phyloP scores from a whole-genome alignment of 2,113 vertebrate species.

The Cichladusa arquata region DNA sequence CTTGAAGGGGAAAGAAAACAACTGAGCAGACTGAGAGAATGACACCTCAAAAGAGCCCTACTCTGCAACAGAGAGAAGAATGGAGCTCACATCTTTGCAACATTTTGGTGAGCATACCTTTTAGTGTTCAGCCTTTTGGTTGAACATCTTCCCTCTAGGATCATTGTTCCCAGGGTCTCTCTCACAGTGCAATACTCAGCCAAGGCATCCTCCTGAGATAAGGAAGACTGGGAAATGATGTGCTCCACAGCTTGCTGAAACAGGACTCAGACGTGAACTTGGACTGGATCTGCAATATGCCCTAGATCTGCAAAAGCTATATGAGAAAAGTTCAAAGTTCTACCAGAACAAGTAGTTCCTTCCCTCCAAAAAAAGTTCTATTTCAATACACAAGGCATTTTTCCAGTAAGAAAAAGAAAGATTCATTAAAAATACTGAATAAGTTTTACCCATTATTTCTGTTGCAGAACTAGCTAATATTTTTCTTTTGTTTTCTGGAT shows the following conservation, averaged over 20 bases:
- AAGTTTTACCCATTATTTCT: not conserved
- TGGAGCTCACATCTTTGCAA: not conserved
- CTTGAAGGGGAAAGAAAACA: not conserved
- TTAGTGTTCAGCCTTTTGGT: too few relatives aligned
- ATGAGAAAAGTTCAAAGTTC: not conserved
- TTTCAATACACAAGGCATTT: not conserved
- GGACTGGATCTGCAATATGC: not conserved
- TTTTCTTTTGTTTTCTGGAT: not conserved
- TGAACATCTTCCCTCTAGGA: not conserved
- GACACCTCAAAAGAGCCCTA: not conserved
- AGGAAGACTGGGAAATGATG: not conserved
- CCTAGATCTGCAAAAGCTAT: not conserved
- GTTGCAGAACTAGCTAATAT: not conserved
- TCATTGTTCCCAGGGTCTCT: not conserved
- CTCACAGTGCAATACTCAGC: not conserved
- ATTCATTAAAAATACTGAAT: not conserved
- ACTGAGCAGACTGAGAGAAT: not conserved
- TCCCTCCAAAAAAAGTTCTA: not conserved
- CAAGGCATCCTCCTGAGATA: not conserved
- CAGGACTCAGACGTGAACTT: not conserved
- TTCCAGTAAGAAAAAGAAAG: not conserved
- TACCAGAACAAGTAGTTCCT: not conserved
- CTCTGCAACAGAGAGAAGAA: not conserved
- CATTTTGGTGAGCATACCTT: not conserved
- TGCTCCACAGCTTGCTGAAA: not conserved